Base-by-base conservation (phyloP, 2,888 invertebrate species). In the Dyspetes luteomarginatus region DNA sequence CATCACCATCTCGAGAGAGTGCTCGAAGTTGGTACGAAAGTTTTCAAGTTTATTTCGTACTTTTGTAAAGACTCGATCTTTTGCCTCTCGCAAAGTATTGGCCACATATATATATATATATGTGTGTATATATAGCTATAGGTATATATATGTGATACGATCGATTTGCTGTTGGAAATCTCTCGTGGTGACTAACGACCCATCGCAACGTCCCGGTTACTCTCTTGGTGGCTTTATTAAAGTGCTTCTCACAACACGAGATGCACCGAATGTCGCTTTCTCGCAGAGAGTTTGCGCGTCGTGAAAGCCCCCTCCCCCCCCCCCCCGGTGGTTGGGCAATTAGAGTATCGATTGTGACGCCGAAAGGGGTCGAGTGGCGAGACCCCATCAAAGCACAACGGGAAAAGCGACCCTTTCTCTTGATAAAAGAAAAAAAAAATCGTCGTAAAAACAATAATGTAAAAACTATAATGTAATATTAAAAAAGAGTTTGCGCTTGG, bases 331-430 rank as follows among this genome's bases (percentile, higher is more conserved):
- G 62, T 58, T 68, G 85, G 86, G 83, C 86, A 88, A 88, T 89
- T 89, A 89, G 88, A 89, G 87, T 89, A 89, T 88, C 89, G 88
- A 89, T 89, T 88, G 87, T 86, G 85, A 85, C 88, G 85, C 80
- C 83, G 74, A 82, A 45, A 43, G 73, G 41, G 22, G 56, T 74
- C 43, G 56, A 22, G 71, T 26, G 26, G 17, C 26, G 65, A 30
- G 64, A 74, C 48, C 7, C 43, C 71, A 58, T 60, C 56, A 64
- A 76, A 76, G 24, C 22, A 41, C 52, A 28, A 28, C 52, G 48
- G 26, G 17, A 52, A 60, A 22, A 64, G 17, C 9, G 26, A 12
- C 22, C n/a, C 19, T 17, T 24, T 15, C 24, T n/a, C 5, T 5
- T 28, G 15, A 28, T 5, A 41, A 0, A 19, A 2, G 30, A 41